phyloP scores from a whole-genome alignment of 2,888 invertebrate genomes.

The Ophraella communa region DNA sequence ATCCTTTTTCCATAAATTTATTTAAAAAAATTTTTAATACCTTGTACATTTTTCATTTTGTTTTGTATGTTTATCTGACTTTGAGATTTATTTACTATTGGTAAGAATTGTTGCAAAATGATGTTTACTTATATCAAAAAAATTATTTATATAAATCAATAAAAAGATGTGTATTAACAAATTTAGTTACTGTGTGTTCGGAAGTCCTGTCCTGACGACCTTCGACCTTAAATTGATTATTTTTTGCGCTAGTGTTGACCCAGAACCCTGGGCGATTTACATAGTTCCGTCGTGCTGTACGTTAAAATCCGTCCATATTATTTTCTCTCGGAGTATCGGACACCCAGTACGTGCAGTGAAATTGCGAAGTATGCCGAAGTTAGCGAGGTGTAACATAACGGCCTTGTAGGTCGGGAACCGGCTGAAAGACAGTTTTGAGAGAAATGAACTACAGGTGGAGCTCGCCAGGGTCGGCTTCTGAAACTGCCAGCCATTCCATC shows the following conservation, averaged over 20 bases:
- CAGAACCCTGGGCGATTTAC: constrained; percentile 31
- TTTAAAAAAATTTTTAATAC: too few relatives aligned
- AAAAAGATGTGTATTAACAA: too few relatives aligned
- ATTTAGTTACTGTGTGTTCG: too few relatives aligned
- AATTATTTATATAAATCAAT: too few relatives aligned
- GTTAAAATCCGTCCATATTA: not conserved
- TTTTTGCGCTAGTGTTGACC: constrained; percentile 29
- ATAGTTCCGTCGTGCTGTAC: constrained; percentile 11
- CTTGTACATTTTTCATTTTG: too few relatives aligned
- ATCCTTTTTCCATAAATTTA: too few relatives aligned
- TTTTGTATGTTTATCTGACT: too few relatives aligned
- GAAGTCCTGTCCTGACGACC: constrained; percentile 10
- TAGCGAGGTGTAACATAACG: constrained; percentile 17
- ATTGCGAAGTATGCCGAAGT: not conserved
- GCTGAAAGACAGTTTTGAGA: constrained; percentile 1
- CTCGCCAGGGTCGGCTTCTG: not conserved
- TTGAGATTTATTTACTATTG: too few relatives aligned
- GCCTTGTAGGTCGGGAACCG: constrained; percentile 19
- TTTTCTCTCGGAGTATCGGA: not conserved
- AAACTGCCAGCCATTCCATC: not conserved
- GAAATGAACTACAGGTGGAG: constrained; percentile 9
- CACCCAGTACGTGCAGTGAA: not conserved
- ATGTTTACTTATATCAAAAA: too few relatives aligned
- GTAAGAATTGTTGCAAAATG: too few relatives aligned
- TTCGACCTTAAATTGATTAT: constrained; percentile 3